These are phyloP conservation scores for Sander vitreus DNA, from an alignment of 2,113 vertebrate species.

Conservation along the genomic window DNA sequence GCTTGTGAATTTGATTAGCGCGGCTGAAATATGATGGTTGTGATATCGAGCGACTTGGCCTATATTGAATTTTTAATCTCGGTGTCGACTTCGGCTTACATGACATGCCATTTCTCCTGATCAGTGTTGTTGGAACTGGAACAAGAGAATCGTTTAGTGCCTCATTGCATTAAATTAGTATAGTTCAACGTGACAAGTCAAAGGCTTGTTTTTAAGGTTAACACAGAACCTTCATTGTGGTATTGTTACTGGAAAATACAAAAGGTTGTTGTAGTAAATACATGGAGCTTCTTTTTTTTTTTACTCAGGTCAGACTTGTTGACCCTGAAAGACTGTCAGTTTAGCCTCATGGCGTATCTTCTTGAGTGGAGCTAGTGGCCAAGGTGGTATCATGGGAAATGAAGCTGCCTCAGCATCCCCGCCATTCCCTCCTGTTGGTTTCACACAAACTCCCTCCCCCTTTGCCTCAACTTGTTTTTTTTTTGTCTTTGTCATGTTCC, in stretches of 20 bases:
- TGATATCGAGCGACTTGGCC: constrained; percentile 62
- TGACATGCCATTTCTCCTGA: constrained; percentile 36
- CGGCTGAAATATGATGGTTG: constrained; percentile 60
- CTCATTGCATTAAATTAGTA: not conserved
- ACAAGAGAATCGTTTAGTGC: constrained; percentile 1
- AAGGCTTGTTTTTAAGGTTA: not conserved
- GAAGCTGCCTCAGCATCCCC: not conserved
- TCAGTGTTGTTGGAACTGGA: not conserved
- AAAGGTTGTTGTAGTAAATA: constrained; percentile 9
- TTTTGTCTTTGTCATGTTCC: not conserved
- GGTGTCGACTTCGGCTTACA: constrained; percentile 5
- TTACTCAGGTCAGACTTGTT: constrained; percentile 26
- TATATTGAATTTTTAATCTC: constrained; percentile 68
- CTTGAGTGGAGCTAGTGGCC: not conserved
- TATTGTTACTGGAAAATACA: constrained; percentile 8
- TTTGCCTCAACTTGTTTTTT: not conserved
- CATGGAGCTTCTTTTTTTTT: not conserved
- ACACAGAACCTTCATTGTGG: not conserved
- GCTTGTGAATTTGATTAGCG: constrained; percentile 69
- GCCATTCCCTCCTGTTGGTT: not conserved
- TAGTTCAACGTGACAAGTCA: constrained; percentile 20
- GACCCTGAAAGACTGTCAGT: constrained; percentile 42
- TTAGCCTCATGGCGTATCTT: constrained; percentile 41
- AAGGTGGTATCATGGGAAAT: constrained; percentile 40
- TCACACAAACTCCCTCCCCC: not conserved